Percentiles rank a stretch among this genome's conserved stretches.
Conservation (phyloP, 2,797 vertebrate genomes). For the Pachyuromys duprasi region DNA sequence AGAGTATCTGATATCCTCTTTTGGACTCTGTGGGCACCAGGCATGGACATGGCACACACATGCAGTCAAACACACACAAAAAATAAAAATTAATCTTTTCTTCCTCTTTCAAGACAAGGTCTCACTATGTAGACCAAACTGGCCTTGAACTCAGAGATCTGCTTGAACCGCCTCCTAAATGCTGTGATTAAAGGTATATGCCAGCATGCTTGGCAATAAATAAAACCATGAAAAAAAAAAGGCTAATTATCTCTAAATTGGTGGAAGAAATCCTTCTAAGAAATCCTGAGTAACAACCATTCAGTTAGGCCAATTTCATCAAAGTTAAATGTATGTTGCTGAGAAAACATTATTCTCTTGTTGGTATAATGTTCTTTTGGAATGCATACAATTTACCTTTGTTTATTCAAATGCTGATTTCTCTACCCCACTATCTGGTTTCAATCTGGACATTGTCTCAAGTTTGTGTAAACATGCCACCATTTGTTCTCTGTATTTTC, state of each 20-base stretch:
- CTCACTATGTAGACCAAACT: not conserved
- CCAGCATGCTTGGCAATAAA: not conserved
- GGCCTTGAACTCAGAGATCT: not conserved
- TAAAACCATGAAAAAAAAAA: not conserved
- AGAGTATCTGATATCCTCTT: not conserved
- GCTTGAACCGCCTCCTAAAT: not conserved
- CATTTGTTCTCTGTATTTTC: too few relatives aligned
- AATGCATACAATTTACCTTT: too few relatives aligned
- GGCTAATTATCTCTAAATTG: conserved; percentile 23
- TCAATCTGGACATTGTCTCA: too few relatives aligned
- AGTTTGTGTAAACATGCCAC: too few relatives aligned
- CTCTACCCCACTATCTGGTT: too few relatives aligned
- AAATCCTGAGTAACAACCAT: conserved; percentile 1
- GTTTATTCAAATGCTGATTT: too few relatives aligned
- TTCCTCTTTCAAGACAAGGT: not conserved
- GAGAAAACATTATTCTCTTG: conserved; percentile 2
- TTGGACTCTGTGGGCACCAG: not conserved
- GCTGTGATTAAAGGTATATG: not conserved
- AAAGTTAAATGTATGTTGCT: not conserved
- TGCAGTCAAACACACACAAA: not conserved
- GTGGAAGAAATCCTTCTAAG: conserved; percentile 30
- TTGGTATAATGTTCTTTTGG: too few relatives aligned
- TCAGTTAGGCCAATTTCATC: not conserved
- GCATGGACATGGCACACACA: not conserved
- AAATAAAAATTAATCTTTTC: not conserved